A percentile compares a stretch with the other conserved stretches of the same genome.
phyloP scores from a whole-genome alignment of 1,140 invertebrate genomes.

The Bombus ignitus region DNA sequence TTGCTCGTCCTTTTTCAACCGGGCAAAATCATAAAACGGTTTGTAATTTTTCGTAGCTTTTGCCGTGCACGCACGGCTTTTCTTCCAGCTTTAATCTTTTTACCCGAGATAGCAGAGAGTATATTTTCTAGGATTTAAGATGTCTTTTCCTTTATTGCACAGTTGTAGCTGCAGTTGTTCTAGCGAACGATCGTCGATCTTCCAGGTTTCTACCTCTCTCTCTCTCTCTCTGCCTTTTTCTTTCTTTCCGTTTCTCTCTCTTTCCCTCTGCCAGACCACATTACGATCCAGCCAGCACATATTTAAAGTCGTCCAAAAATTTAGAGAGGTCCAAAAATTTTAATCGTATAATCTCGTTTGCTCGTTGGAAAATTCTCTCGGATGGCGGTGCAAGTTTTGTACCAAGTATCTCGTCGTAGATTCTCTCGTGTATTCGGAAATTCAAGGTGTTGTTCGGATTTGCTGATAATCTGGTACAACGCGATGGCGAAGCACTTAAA shows the following conservation, averaged over 20 bases:
- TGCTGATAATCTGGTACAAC: background rate
- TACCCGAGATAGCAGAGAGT: slow-evolving; percentile 24
- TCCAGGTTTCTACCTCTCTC: slow-evolving; percentile 12
- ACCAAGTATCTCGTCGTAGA: background rate
- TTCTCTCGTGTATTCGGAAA: background rate
- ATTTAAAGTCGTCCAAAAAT: background rate
- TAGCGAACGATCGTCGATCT: slow-evolving; percentile 54
- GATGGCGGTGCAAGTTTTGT: background rate
- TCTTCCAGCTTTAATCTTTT: slow-evolving; percentile 31
- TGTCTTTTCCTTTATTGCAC: slow-evolving; percentile 36
- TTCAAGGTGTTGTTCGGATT: background rate
- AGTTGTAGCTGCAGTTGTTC: slow-evolving; percentile 37
- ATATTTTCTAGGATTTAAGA: slow-evolving; percentile 41
- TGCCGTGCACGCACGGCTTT: background rate
- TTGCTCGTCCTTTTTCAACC: background rate
- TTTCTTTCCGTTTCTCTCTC: background rate
- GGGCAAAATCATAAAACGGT: slow-evolving; percentile 25
- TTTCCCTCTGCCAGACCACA: background rate
- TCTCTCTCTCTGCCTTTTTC: background rate
- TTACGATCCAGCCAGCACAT: slow-evolving; percentile 1
- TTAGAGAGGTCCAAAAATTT: slow-evolving; percentile 7
- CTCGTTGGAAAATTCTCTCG: too few relatives aligned
- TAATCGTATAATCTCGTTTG: background rate
- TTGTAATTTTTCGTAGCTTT: slow-evolving; percentile 16
- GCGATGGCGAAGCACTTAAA: background rate